Evolutionary conservation across 2,888 invertebrate genomes (phyloP).

Genomic region (Schizaphis graminum): DNA sequence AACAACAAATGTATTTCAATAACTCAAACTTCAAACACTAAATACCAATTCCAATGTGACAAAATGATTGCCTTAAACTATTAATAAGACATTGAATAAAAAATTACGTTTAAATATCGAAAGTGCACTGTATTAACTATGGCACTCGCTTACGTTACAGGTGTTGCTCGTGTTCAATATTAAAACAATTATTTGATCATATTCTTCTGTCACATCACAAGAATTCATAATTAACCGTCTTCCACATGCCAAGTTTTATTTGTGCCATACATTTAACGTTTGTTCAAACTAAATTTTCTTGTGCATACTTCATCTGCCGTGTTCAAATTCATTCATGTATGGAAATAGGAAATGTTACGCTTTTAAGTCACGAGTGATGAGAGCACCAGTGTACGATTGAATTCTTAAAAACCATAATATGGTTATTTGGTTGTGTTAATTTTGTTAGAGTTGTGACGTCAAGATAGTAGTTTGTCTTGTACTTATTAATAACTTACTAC

Average conservation of each 20-base stretch:
- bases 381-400: background rate
- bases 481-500: background rate
- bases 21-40: background rate
- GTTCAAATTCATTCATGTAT: conserved; percentile 5
- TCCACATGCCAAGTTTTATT: background rate
- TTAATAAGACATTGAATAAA: background rate
- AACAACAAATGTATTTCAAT: background rate
- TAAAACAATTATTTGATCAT: background rate
- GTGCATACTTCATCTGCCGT: background rate
- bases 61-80: background rate
- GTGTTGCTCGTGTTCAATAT: background rate
- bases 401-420: background rate
- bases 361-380: background rate
- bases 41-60: background rate
- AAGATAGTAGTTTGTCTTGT: background rate
- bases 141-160: background rate
- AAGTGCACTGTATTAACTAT: background rate
- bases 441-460: conserved; percentile 15
- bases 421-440: background rate
- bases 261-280: conserved; percentile 6
- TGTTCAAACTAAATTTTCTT: background rate
- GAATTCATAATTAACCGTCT: background rate
- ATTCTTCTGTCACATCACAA: background rate
- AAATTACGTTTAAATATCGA: background rate
- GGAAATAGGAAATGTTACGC: background rate